Evolutionary conservation across 30 jellyfish, hydroid and myxozoan genomes (phyloP).

Genomic region (Catostylus mosaicus): DNA sequence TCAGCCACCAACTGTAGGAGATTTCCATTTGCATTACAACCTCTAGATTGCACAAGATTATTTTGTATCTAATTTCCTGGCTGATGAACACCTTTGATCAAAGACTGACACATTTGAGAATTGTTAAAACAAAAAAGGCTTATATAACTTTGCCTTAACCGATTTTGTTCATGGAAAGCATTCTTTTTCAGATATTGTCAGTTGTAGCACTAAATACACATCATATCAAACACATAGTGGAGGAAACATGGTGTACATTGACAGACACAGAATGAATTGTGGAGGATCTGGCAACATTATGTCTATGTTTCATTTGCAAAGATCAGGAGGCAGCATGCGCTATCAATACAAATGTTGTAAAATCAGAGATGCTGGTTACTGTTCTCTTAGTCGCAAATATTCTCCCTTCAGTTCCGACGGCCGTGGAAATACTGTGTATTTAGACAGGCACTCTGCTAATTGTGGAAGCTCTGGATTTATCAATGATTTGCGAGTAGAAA

Average conservation of each 20-base stretch:
- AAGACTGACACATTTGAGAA: too few relatives aligned
- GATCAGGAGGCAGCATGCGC: neutral
- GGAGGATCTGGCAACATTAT: neutral
- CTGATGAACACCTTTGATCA: too few relatives aligned
- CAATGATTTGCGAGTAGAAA: conserved; percentile 13
- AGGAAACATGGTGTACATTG: conserved; percentile 40
- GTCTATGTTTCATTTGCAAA: conserved; percentile 5
- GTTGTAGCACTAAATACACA: conserved; percentile 24
- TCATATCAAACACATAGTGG: conserved; percentile 12
- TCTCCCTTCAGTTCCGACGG: conserved; percentile 33
- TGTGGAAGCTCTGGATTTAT: conserved; percentile 29
- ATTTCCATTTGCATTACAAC: too few relatives aligned
- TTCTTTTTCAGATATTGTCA: conserved; percentile 3
- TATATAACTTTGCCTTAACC: too few relatives aligned
- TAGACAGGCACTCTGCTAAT: conserved; percentile 29
- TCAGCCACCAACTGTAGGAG: too few relatives aligned
- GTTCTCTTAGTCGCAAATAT: neutral
- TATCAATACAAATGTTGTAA: conserved; percentile 25
- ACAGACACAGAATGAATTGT: conserved; percentile 27
- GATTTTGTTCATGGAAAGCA: too few relatives aligned
- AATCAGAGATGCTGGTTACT: neutral
- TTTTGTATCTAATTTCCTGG: too few relatives aligned
- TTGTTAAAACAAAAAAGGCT: too few relatives aligned
- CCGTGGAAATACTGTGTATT: conserved; percentile 7
- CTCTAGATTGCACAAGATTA: too few relatives aligned